phyloP scores from a whole-genome alignment of 2,113 vertebrate species.

The Oceanodroma tethys region DNA sequence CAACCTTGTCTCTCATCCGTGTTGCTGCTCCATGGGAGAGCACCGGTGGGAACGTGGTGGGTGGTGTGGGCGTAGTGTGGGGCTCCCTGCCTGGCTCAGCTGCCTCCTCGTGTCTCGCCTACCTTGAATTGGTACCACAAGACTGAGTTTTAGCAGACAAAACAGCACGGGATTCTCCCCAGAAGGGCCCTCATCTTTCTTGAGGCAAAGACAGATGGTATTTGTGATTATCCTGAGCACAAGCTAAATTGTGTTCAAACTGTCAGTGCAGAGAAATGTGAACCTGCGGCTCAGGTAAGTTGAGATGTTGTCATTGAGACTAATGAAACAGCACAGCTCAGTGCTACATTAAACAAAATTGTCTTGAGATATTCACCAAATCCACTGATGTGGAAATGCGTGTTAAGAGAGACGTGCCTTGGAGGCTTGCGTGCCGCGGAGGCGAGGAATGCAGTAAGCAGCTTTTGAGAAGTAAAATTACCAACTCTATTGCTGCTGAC shows the following conservation, averaged over 20 bases:
- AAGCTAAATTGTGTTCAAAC: background rate
- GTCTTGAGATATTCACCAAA: constrained; percentile 3
- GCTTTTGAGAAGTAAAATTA: constrained; percentile 9
- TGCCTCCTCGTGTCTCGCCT: background rate
- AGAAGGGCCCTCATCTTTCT: background rate
- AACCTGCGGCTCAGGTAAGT: background rate
- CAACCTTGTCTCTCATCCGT: background rate
- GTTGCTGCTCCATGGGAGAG: background rate
- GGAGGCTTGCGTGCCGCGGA: background rate
- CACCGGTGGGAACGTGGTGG: accelerated
- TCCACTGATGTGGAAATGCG: background rate
- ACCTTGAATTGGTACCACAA: background rate
- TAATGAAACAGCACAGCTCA: constrained; percentile 29
- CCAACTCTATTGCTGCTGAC: background rate
- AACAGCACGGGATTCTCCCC: background rate
- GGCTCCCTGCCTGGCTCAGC: background rate
- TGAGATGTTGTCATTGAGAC: constrained; percentile 23
- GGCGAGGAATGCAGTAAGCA: background rate
- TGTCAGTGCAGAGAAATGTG: background rate
- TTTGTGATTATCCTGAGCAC: background rate
- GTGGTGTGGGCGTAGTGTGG: background rate
- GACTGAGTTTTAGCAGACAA: background rate
- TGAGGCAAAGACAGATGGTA: background rate
- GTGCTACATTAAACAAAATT: constrained; percentile 25
- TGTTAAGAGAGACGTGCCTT: background rate